Evolutionary conservation across 2,113 vertebrate genomes (phyloP).

Genomic region (Stictonetta naevosa): DNA sequence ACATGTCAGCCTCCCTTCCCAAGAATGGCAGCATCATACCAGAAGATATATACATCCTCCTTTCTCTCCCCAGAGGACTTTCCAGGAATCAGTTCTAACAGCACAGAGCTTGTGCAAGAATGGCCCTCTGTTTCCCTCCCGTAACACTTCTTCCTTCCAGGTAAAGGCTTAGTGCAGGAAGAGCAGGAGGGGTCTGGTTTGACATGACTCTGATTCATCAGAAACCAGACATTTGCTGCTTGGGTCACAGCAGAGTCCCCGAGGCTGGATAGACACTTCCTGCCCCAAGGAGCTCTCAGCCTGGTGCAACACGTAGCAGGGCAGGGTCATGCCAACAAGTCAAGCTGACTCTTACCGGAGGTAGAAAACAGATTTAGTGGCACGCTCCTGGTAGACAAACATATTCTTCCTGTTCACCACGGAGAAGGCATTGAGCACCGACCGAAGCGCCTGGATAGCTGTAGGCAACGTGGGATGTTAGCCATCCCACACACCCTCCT

Average conservation of each 20-base stretch:
- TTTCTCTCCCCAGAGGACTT: not conserved
- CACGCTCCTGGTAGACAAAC: constrained; percentile 98
- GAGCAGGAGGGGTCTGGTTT: not conserved
- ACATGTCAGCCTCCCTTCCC: not conserved
- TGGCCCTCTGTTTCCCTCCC: not conserved
- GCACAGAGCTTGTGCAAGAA: not conserved
- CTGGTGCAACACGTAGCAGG: not conserved
- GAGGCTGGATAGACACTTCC: not conserved
- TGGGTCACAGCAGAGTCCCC: not conserved
- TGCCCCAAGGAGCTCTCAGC: not conserved
- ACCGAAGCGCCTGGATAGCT: constrained; percentile 96
- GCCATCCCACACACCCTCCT: not conserved
- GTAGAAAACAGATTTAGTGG: constrained; percentile 96
- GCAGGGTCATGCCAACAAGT: not conserved
- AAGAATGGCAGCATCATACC: not conserved
- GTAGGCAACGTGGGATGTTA: not conserved
- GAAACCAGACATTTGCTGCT: not conserved
- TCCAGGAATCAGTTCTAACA: not conserved
- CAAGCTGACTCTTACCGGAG: constrained; percentile 73
- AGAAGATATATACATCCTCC: not conserved
- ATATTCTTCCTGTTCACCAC: constrained; percentile 98
- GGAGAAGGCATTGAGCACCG: constrained; percentile 94
- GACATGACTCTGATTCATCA: not conserved
- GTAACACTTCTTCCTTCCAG: not conserved
- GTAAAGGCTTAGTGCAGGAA: not conserved